Evolutionary conservation across 2,888 invertebrate species (phyloP).

Genomic region (Spatulosminthurus flaviceps): DNA sequence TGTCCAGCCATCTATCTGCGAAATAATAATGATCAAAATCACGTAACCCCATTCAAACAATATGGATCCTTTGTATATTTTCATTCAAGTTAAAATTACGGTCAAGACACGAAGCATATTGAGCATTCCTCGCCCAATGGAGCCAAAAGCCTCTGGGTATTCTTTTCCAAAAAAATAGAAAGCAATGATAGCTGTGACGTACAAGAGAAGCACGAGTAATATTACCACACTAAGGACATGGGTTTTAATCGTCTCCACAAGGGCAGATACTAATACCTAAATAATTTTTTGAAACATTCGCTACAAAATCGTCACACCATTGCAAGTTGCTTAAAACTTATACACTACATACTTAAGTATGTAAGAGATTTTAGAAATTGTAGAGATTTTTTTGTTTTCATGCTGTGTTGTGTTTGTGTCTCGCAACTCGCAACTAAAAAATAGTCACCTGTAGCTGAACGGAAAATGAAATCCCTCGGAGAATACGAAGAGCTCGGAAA

Average conservation of each 20-base stretch:
- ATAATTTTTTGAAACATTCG: slow-evolving; percentile 1
- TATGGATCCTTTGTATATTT: too few species aligned
- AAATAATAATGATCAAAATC: neutral
- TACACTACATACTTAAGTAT: neutral
- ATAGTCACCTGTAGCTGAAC: slow-evolving; percentile 57
- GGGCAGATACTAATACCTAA: slow-evolving; percentile 57
- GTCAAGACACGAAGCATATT: slow-evolving; percentile 57
- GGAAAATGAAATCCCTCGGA: slow-evolving; percentile 59
- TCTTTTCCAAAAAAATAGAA: slow-evolving; percentile 56
- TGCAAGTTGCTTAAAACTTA: neutral
- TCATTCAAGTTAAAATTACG: slow-evolving; percentile 27
- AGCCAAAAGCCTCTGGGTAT: slow-evolving; percentile 51
- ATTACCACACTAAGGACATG: slow-evolving; percentile 61
- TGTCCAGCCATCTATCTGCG: slow-evolving; percentile 62
- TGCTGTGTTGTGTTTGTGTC: too few species aligned
- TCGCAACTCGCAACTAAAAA: too few species aligned
- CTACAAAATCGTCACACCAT: too few species aligned
- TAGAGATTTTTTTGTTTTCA: too few species aligned
- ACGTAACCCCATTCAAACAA: too few species aligned
- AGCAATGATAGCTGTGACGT: slow-evolving; percentile 60
- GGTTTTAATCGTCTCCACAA: slow-evolving; percentile 59
- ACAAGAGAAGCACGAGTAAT: slow-evolving; percentile 58
- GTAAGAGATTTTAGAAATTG: neutral
- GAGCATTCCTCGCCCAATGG: slow-evolving; percentile 58
- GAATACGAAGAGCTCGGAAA: slow-evolving; percentile 58